Base-by-base conservation (phyloP, 2,888 invertebrate genomes). In the Ariolimax columbianus region DNA sequence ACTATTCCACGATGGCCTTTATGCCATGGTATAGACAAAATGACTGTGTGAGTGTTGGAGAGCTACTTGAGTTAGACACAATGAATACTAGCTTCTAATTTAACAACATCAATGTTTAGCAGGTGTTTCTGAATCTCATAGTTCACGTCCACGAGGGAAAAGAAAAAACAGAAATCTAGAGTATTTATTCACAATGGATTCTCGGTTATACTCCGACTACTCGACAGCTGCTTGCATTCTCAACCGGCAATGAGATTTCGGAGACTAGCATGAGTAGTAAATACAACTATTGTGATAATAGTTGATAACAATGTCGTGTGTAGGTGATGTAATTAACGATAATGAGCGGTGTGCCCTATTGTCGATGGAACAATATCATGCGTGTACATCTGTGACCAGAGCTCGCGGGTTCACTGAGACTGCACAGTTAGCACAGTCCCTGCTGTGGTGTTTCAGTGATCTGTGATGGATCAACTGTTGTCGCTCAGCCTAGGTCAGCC, bases 351-450 rank as follows among this genome's bases (percentile, higher is more conserved):
- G 0, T 36, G 38, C 40, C 2, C n/a, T 30, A 66, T 30, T n/a
- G 30, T 23, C 17, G 19, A 9, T 19, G 33, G 33, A 68, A 38
- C 70, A 70, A 23, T 63, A n/a, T 38, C 38, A 1, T 17, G 17
- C 19, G 17, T 70, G 19, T 70, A 70, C 17, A 19, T 14, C 0
- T 38, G 40, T 40, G 3, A 38, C 70, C 23, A 17, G 23, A 26
- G 17, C 23, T 30, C 38, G 4, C 17, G 26, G 40, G 19, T 36
- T n/a, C 70, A 38, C 7, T 36, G 38, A 70, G 11, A 66, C 26
- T 66, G 66, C 66, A 66, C 66, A 66, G n/a, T n/a, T n/a, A n/a
- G 66, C 30, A 30, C 30, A n/a, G 66, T 66, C 66, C 38, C 70
- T 19, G 23, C 38, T 70, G 26, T 23, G 4, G 23, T 19, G 30